Evolutionary conservation across 2,797 vertebrate species (phyloP).

Genomic region (Pelobates cultripes): DNA sequence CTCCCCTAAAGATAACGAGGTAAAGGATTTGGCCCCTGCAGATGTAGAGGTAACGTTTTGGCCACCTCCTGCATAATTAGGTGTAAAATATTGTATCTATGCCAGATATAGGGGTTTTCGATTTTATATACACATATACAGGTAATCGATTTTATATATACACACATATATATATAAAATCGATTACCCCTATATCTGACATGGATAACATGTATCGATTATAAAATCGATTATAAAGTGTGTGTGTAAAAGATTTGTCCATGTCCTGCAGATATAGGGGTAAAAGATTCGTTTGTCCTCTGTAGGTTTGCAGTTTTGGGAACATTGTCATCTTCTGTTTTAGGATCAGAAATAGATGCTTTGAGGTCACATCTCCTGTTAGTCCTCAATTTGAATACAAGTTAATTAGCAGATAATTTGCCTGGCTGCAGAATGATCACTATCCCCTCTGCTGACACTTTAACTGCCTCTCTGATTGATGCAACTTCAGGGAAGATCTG

Average conservation of each 20-base stretch:
- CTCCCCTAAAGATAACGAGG: too few relatives aligned
- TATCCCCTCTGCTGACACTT: conserved; percentile 43
- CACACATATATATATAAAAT: too few relatives aligned
- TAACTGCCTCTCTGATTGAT: conserved; percentile 52
- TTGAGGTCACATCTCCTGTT: conserved; percentile 8
- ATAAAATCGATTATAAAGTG: not conserved
- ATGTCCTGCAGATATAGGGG: conserved; percentile 7
- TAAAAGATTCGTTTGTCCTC: not conserved
- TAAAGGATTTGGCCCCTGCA: too few relatives aligned
- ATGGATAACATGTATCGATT: too few relatives aligned
- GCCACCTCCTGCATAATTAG: too few relatives aligned
- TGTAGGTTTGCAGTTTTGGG: not conserved
- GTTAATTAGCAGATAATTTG: conserved; percentile 54
- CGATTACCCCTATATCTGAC: too few relatives aligned
- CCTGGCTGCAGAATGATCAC: conserved; percentile 31
- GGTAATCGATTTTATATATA: too few relatives aligned
- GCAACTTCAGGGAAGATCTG: conserved; percentile 46
- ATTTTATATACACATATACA: too few relatives aligned
- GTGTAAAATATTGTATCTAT: too few relatives aligned
- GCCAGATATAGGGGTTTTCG: too few relatives aligned
- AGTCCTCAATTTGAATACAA: conserved; percentile 27
- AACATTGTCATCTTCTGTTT: not conserved
- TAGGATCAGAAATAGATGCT: not conserved
- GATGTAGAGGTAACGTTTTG: too few relatives aligned
- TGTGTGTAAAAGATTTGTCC: not conserved